Base-by-base conservation (phyloP, 2,888 invertebrate genomes). In the Sisyra terminalis region DNA sequence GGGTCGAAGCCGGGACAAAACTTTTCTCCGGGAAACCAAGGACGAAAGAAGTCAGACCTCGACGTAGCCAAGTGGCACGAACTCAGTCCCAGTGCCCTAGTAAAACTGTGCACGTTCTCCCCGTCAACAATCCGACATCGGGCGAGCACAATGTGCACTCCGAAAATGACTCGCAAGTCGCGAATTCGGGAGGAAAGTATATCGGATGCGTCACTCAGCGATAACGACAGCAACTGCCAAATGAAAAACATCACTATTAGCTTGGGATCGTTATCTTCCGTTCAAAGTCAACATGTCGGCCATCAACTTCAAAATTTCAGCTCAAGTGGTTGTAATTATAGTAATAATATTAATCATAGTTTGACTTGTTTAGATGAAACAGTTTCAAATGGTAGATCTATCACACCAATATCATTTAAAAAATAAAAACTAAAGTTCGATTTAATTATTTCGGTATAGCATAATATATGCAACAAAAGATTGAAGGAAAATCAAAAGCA, bases 181-280 rank as follows among this genome's bases (percentile, higher is more conserved):
- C 45, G 48, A 3, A 48, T 48, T 16, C 45, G 46, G 6, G 48
- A 48, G 45, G 48, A 48, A 35, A 47, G 45, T 31, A 43, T 44
- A 15, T 48, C 48, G 10, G 48, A 46, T 29, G 44, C 44, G 2
- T 48, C 48, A 3, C 11, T 48, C 16, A 50, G 61, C 45, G 58
- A 59, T 42, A 56, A 59, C 9, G 59, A 59, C 29, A 57, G 55
- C 46, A 57, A 55, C 47, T 63, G 63, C 40, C 57, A 61, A 50
- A 51, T 64, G 40, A 63, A 63, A 46, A 60, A 63, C 48, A 65
- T 65, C 46, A 63, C 61, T 15, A 65, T 65, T 39, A 57, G 50
- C 34, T 46, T 55, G 31, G 55, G 53, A 8, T 46, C 46, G 8
- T 43, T 45, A 15, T 30, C 40, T 17, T 50, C 42, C 13, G 29